A percentile compares a stretch with the other conserved stretches of the same genome.
Conservation (phyloP, 1,140 invertebrate species). For the Cephus cinctus region DNA sequence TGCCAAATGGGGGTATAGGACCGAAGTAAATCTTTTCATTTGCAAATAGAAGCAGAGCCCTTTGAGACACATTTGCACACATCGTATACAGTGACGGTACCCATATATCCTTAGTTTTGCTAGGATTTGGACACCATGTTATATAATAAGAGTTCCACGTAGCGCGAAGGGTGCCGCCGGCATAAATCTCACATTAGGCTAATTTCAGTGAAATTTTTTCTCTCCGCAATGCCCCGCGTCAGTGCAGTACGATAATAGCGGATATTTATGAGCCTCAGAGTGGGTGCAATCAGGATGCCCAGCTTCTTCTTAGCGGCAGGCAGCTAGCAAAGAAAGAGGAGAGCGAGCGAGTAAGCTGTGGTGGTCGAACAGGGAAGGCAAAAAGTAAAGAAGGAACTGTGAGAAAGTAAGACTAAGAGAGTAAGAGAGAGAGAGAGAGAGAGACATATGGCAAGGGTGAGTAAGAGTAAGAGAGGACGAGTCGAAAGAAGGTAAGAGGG, state of each 20-base stretch:
- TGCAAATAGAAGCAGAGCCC: neutral
- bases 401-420: neutral
- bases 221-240: too few species aligned
- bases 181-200: slow-evolving; percentile 26
- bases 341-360: neutral
- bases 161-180: slow-evolving; percentile 1
- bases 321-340: neutral
- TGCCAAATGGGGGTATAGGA: too few species aligned
- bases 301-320: slow-evolving; percentile 12
- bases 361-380: too few species aligned
- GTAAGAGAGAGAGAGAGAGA: neutral
- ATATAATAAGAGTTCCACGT: neutral
- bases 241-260: too few species aligned
- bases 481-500: too few species aligned
- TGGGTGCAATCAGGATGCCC: slow-evolving; percentile 24
- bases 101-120: slow-evolving; percentile 8
- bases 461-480: too few species aligned
- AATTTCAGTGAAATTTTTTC: slow-evolving; percentile 26
- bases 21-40: slow-evolving; percentile 1
- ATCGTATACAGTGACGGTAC: neutral
- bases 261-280: slow-evolving; percentile 30
- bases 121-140: neutral
- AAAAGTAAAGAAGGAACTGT: neutral
- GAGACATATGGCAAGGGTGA: neutral
- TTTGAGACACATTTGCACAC: neutral